Evolutionary conservation across 1,140 invertebrate species (phyloP).

Genomic region (Vollenhovia emeryi): DNA sequence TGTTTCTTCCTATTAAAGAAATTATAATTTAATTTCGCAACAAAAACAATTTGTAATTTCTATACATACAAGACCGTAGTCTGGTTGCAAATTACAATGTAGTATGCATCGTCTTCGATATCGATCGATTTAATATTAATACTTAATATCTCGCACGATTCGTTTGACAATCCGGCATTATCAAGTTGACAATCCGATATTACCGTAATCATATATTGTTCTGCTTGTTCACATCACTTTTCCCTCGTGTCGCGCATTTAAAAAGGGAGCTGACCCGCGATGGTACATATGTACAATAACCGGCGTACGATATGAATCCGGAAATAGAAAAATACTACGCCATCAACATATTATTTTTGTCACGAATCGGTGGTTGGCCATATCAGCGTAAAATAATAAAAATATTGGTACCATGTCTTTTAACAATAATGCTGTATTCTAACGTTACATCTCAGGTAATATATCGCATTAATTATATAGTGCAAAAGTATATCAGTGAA

Average conservation of each 20-base stretch:
- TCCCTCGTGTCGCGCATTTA: not conserved
- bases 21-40: not conserved
- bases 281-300: not conserved
- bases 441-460: not conserved
- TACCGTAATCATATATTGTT: slow-evolving; percentile 1
- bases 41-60: not conserved
- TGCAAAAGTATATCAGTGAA: not conserved
- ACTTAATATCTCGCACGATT: not conserved
- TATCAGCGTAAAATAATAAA: slow-evolving; percentile 16
- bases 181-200: not conserved
- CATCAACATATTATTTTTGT: slow-evolving; percentile 8
- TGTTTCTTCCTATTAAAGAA: not conserved
- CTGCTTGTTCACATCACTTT: not conserved
- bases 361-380: slow-evolving; percentile 8
- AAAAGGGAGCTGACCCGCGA: not conserved
- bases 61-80: not conserved
- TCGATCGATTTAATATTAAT: slow-evolving; percentile 4
- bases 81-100: not conserved
- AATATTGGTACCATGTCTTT: not conserved
- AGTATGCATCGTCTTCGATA: not conserved
- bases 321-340: slow-evolving; percentile 19
- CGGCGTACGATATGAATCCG: not conserved
- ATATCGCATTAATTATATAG: not conserved
- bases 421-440: not conserved
- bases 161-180: not conserved